Percentiles rank a stretch among this genome's conserved stretches.
These are phyloP conservation scores for Mixornis gularis DNA, from an alignment of 2,113 vertebrate genomes.

Conservation along the genomic window DNA sequence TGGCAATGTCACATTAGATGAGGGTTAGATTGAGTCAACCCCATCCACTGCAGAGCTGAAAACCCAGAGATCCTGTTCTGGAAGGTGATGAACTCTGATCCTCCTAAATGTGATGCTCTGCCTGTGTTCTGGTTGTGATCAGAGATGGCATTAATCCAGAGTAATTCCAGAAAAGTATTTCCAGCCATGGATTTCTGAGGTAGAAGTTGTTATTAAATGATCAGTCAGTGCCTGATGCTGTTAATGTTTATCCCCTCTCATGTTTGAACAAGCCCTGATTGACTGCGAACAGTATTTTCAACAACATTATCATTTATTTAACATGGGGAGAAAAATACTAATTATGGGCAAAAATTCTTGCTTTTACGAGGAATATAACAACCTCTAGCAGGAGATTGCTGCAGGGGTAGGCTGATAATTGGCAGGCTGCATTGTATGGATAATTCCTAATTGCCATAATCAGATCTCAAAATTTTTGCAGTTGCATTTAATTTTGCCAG, in stretches of 20 bases:
- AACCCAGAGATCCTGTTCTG: neutral
- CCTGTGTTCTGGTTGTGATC: neutral
- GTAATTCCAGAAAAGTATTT: neutral
- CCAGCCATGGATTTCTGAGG: neutral
- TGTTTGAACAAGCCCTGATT: neutral
- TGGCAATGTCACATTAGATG: slow-evolving; percentile 16
- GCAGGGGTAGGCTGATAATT: neutral
- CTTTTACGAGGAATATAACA: neutral
- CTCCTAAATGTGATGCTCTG: neutral
- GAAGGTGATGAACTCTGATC: neutral
- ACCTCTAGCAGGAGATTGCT: neutral
- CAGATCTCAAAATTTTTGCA: neutral
- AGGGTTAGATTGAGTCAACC: neutral
- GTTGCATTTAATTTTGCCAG: slow-evolving; percentile 13
- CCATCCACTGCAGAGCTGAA: neutral
- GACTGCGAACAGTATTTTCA: neutral
- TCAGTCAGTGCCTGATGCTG: neutral
- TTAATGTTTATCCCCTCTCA: neutral
- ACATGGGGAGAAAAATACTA: neutral
- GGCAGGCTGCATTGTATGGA: neutral
- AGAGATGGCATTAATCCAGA: neutral
- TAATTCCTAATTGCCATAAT: slow-evolving; percentile 28
- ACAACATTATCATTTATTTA: neutral
- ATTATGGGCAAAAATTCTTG: neutral
- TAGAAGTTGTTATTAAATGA: neutral